Percentiles rank a stretch among this genome's conserved stretches.
phyloP scores from a whole-genome alignment of 92 coral and sea anemone genomes.

The Parazoanthus darwini region DNA sequence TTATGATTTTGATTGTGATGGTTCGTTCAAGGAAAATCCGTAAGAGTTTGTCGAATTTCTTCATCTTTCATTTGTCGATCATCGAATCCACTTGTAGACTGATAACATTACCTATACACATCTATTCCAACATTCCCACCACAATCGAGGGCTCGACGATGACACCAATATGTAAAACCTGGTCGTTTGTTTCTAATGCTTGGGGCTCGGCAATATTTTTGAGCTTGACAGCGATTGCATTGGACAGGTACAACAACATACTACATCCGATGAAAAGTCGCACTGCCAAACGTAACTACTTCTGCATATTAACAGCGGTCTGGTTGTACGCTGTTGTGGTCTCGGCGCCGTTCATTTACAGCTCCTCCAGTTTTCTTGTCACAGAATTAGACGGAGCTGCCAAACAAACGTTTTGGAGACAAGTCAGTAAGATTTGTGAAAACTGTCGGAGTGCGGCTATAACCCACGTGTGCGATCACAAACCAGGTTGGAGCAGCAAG shows the following conservation, averaged over 20 bases:
- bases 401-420: background rate
- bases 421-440: background rate
- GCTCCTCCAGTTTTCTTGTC: constrained; percentile 37
- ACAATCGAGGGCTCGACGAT: background rate
- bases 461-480: constrained; percentile 43
- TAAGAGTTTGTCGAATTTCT: constrained; percentile 41
- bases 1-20: constrained; percentile 42
- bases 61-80: constrained; percentile 42
- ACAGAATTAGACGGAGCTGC: constrained; percentile 49
- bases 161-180: constrained; percentile 30
- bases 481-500: constrained; percentile 31
- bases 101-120: constrained; percentile 15
- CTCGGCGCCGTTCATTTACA: constrained; percentile 40
- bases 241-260: constrained; percentile 55
- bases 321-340: constrained; percentile 54
- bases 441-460: constrained; percentile 9
- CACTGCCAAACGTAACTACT: constrained; percentile 28
- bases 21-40: constrained; percentile 34
- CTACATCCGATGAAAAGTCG: constrained; percentile 44
- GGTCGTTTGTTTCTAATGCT: constrained; percentile 20
- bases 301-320: constrained; percentile 23
- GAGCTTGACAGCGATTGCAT: constrained; percentile 42
- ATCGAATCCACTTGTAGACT: constrained; percentile 34
- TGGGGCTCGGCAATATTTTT: constrained; percentile 49
- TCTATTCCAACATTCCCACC: background rate